A percentile compares a stretch with the other conserved stretches of the same genome.
These are phyloP conservation scores for Perca schrenkii DNA, from an alignment of 2,113 vertebrate genomes.

Conservation along the genomic window DNA sequence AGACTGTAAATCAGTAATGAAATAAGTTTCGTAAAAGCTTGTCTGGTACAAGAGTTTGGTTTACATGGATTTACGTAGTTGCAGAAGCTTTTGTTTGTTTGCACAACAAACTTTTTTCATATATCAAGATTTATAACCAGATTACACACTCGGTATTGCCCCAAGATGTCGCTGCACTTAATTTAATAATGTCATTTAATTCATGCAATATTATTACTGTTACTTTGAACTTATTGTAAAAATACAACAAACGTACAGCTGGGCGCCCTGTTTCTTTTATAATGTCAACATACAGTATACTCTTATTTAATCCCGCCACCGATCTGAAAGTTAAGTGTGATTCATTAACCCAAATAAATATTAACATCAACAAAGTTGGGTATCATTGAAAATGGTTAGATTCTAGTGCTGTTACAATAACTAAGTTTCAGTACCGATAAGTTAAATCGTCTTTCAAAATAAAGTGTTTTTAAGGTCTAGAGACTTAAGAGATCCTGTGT, in stretches of 20 bases:
- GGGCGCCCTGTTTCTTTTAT: too few relatives aligned
- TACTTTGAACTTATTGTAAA: too few relatives aligned
- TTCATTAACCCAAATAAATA: too few relatives aligned
- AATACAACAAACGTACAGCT: too few relatives aligned
- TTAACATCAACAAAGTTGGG: too few relatives aligned
- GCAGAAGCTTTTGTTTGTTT: not conserved
- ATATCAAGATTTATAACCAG: not conserved
- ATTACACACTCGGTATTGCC: not conserved
- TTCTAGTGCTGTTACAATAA: too few relatives aligned
- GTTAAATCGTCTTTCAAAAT: not conserved
- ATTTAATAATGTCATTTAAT: not conserved
- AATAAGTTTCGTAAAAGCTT: not conserved
- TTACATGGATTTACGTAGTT: not conserved
- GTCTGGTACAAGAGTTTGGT: not conserved
- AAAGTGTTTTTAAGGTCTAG: not conserved
- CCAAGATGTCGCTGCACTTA: not conserved
- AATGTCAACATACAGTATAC: too few relatives aligned
- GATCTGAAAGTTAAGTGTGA: too few relatives aligned
- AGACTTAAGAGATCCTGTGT: not conserved
- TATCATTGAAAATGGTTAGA: too few relatives aligned
- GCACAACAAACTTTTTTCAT: not conserved
- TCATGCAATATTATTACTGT: too few relatives aligned
- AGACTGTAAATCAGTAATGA: not conserved
- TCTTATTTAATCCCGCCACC: too few relatives aligned
- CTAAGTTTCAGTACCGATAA: too few relatives aligned